phyloP scores from a whole-genome alignment of 2,888 invertebrate species.

The Trachelus troglodyta region DNA sequence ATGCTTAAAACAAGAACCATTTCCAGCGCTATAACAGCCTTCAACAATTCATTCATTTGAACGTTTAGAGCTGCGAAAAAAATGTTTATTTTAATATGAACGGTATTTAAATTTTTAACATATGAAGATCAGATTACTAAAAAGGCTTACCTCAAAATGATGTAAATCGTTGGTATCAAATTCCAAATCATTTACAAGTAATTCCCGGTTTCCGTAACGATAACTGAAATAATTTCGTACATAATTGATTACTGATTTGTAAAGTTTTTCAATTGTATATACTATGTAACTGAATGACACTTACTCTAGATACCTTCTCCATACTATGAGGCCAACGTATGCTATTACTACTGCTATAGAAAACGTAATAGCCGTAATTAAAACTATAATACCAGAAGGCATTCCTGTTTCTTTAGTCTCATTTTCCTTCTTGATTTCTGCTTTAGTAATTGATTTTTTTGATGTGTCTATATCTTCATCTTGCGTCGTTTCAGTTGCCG shows the following conservation, averaged over 20 bases:
- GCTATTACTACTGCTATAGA: conserved; percentile 57
- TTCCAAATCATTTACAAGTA: conserved; percentile 66
- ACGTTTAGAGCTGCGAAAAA: too few relatives aligned
- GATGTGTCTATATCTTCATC: background rate
- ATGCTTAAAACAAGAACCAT: too few relatives aligned
- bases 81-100: too few relatives aligned
- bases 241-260: conserved; percentile 6
- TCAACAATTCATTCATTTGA: too few relatives aligned
- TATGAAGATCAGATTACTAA: background rate
- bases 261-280: background rate
- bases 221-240: conserved; percentile 40
- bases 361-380: conserved; percentile 54
- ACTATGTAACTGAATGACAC: conserved; percentile 28
- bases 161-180: conserved; percentile 64
- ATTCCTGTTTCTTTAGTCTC: conserved; percentile 30
- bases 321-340: conserved; percentile 63
- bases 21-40: too few relatives aligned
- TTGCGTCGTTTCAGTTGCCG: background rate
- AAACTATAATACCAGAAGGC: conserved; percentile 48
- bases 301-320: conserved; percentile 67
- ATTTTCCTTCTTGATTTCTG: conserved; percentile 14
- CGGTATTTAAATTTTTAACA: background rate
- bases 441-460: background rate
- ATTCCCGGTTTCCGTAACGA: conserved; percentile 64
- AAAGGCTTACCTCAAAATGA: conserved; percentile 64